Conservation (phyloP, 2,888 invertebrate species). For the Venustoraphidia nigricollis region DNA sequence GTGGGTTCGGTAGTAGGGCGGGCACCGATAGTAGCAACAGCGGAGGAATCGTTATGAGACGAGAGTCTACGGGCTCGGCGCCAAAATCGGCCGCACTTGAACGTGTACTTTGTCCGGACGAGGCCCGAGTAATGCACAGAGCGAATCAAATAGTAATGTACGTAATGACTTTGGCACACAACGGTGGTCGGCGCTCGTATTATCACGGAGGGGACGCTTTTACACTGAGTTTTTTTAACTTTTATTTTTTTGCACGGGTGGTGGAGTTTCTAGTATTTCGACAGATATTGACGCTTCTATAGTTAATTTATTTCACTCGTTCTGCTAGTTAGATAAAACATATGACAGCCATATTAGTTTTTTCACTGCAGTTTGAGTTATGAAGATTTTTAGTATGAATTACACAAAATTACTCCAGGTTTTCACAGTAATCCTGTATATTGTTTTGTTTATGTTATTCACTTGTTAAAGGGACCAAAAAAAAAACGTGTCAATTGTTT, state of each 20-base stretch:
- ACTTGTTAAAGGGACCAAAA: too few relatives aligned
- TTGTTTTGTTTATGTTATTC: too few relatives aligned
- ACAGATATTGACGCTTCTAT: neutral
- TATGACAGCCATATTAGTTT: too few relatives aligned
- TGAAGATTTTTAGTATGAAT: too few relatives aligned
- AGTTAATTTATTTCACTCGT: too few relatives aligned
- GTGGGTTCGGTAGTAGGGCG: slow-evolving; percentile 13
- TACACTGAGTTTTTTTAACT: slow-evolving; percentile 21
- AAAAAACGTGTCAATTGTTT: too few relatives aligned
- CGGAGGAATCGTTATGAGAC: slow-evolving; percentile 25
- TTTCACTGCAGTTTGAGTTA: too few relatives aligned
- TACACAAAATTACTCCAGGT: too few relatives aligned
- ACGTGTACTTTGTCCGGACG: slow-evolving; percentile 49
- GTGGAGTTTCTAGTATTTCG: neutral
- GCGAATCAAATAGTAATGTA: slow-evolving; percentile 82
- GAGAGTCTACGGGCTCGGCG: slow-evolving; percentile 26
- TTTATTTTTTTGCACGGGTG: slow-evolving; percentile 18
- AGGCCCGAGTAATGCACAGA: slow-evolving; percentile 68
- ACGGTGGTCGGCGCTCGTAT: neutral
- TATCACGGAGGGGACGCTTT: slow-evolving; percentile 7
- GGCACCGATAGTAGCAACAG: slow-evolving; percentile 21
- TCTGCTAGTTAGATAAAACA: too few relatives aligned
- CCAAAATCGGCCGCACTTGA: slow-evolving; percentile 34
- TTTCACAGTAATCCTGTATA: too few relatives aligned
- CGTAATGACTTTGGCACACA: slow-evolving; percentile 26